These are phyloP conservation scores for Caenorhabditis sinica DNA, from an alignment of 2,888 invertebrate genomes.

Conservation along the genomic window DNA sequence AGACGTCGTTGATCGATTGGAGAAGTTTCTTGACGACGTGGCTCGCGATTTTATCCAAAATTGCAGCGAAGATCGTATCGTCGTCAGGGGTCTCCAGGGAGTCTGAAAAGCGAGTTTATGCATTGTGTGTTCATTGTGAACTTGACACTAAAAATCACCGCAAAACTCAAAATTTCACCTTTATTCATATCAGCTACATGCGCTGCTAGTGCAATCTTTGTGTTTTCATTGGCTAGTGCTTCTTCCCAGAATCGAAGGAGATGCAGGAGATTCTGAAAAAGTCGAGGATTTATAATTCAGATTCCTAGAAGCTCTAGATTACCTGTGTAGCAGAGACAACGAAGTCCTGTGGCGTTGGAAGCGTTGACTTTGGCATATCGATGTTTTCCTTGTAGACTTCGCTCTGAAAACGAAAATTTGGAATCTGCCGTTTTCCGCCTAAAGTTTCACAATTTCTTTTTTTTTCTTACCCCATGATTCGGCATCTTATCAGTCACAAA, in stretches of 20 bases:
- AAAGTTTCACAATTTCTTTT: no score
- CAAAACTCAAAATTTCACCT: conserved; percentile 15
- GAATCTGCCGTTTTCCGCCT: no score
- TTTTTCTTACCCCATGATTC: conserved; percentile 59
- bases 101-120: not conserved
- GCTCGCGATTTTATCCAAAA: conserved; percentile 60
- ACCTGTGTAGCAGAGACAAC: conserved; percentile 66
- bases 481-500: conserved; percentile 66
- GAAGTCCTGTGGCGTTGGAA: conserved; percentile 66
- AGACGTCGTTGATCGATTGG: conserved; percentile 62
- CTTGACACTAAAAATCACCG: no score
- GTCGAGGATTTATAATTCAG: no score
- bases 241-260: conserved; percentile 68
- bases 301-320: not conserved
- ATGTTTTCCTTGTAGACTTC: conserved; percentile 61
- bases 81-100: conserved; percentile 47
- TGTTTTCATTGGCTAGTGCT: conserved; percentile 54
- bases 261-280: conserved; percentile 57
- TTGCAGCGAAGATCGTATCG: conserved; percentile 57
- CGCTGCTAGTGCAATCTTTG: conserved; percentile 53
- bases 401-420: conserved; percentile 45
- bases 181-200: conserved; percentile 45
- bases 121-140: no score
- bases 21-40: conserved; percentile 65
- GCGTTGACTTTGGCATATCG: conserved; percentile 57